Base-by-base conservation (phyloP, 2,888 invertebrate genomes). In the Tetragonisca angustula region DNA sequence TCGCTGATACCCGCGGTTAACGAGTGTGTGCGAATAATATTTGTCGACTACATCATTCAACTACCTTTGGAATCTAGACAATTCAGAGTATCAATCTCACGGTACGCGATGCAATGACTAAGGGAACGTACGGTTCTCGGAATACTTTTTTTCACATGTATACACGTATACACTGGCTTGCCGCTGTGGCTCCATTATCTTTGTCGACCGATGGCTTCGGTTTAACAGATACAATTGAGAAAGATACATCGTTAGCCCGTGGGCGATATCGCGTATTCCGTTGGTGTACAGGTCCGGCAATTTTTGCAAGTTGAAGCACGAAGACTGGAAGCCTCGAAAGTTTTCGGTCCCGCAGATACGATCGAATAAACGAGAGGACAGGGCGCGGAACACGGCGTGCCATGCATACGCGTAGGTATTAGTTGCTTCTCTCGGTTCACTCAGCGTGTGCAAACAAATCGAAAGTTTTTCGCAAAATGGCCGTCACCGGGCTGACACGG, bases 381-480 rank as follows among this genome's bases (percentile, higher is more conserved):
- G 86, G 79, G 65, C 78, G 79, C 75, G 83, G 80, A 82, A 83
- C 81, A 88, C 91, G 90, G 90, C 91, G 92, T 92, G 92, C 89
- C 91, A 90, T 90, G 92, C 92, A 94, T 93, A 93, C 92, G 92
- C 92, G 90, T 88, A 90, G 90, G 92, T 92, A 92, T 93, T 92
- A 93, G 93, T 92, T 91, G 88, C 88, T 87, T 90, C 90, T 90
- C 91, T 88, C 89, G 90, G 83, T 84, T 85, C 87, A 88, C 81
- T 88, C 89, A 85, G 84, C 90, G 90, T 89, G 91, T 89, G 91
- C 91, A 91, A 92, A 92, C 91, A 92, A 93, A 93, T 93, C 93
- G 92, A 94, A 93, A 94, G 93, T 94, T 94, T 94, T 94, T 94
- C 94, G 93, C 94, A 94, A 94, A 94, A 94, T 94, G 94, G 94